Evolutionary conservation across 1,140 invertebrate genomes (phyloP).

Genomic region (Drosophila dunni): DNA sequence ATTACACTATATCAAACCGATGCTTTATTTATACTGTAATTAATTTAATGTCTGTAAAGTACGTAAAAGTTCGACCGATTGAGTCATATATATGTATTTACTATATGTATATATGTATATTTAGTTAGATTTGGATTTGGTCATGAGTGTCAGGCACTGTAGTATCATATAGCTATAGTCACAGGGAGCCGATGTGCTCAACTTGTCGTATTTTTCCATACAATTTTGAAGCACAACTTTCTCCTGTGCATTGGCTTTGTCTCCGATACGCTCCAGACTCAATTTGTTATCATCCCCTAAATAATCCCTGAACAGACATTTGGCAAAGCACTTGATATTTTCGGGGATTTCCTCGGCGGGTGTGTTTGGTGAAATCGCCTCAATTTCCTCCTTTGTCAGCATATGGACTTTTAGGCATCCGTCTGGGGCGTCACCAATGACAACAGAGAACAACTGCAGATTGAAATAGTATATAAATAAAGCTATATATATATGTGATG

Average conservation of each 20-base stretch:
- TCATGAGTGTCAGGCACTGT: conserved; percentile 24
- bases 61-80: no score
- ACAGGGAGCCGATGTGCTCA: conserved; percentile 7
- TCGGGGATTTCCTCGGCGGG: neutral
- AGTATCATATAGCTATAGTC: conserved; percentile 48
- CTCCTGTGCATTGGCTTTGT: conserved; percentile 24
- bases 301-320: conserved; percentile 34
- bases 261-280: conserved; percentile 7
- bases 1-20: no score
- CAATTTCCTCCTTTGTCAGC: conserved; percentile 11
- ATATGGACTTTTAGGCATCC: conserved; percentile 18
- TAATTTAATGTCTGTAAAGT: no score
- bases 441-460: neutral
- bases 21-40: no score
- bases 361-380: conserved; percentile 7
- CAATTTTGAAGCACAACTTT: conserved; percentile 2
- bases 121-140: neutral
- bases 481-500: neutral
- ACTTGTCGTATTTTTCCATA: conserved; percentile 10
- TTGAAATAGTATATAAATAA: neutral
- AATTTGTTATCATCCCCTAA: conserved; percentile 19
- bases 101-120: no score
- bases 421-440: neutral
- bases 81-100: no score
- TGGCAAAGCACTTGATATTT: conserved; percentile 43